Evolutionary conservation across 2,888 invertebrate species (phyloP).

Genomic region (Drosophila diplacantha): DNA sequence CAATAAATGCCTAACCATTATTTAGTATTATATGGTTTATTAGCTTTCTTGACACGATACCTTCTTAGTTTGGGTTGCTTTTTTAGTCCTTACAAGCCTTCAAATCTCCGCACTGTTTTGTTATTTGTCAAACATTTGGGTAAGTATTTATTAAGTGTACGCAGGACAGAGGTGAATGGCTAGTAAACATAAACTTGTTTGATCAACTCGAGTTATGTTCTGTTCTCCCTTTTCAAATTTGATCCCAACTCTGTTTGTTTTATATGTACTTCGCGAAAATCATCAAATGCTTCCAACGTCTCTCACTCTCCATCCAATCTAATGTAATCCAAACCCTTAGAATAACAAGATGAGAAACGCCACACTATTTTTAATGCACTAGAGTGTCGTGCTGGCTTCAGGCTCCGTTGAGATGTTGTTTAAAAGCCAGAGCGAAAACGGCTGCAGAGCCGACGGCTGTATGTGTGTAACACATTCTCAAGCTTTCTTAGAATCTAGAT

Average conservation of each 20-base stretch:
- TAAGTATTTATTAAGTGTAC: conserved; percentile 62
- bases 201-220: conserved; percentile 22
- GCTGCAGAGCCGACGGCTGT: not conserved
- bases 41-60: conserved; percentile 19
- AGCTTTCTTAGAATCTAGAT: not conserved
- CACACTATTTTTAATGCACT: not conserved
- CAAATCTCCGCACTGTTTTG: conserved; percentile 12
- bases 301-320: conserved; percentile 10
- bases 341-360: not conserved
- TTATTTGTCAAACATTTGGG: conserved; percentile 40
- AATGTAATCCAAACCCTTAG: not conserved
- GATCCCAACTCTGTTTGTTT: conserved; percentile 30
- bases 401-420: not conserved
- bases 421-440: not conserved
- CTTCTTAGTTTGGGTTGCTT: conserved; percentile 15
- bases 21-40: conserved; percentile 24
- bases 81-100: conserved; percentile 1
- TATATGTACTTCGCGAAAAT: conserved; percentile 74
- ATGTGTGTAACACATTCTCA: not conserved
- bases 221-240: conserved; percentile 13
- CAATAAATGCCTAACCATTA: conserved; percentile 32
- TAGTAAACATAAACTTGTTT: conserved; percentile 18
- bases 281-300: conserved; percentile 72
- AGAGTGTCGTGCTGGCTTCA: not conserved
- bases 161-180: conserved; percentile 48